Evolutionary conservation across 2,888 invertebrate species (phyloP).

Genomic region (Serrognathus titanus): DNA sequence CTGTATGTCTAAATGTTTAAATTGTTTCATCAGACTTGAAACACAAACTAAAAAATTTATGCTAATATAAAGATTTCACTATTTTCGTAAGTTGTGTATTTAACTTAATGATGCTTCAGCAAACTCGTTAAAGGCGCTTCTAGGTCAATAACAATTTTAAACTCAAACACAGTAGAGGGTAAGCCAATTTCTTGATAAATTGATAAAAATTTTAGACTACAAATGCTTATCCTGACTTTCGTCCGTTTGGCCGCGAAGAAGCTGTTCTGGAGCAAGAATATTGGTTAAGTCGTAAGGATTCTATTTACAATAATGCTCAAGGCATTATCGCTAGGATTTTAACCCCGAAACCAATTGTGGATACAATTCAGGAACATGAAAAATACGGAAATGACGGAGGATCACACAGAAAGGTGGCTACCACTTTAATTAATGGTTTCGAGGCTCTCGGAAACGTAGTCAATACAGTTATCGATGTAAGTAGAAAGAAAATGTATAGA

Average conservation of each 20-base stretch:
- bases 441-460: slow-evolving; percentile 54
- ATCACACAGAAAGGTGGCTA: slow-evolving; percentile 61
- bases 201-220: not conserved
- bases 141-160: too few species aligned
- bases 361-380: slow-evolving; percentile 71
- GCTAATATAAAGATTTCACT: too few species aligned
- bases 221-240: slow-evolving; percentile 12
- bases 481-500: slow-evolving; percentile 1
- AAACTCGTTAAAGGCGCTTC: too few species aligned
- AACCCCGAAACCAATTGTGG: slow-evolving; percentile 67
- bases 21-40: too few species aligned
- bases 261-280: slow-evolving; percentile 40
- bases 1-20: too few species aligned
- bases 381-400: slow-evolving; percentile 77
- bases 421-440: slow-evolving; percentile 63
- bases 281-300: slow-evolving; percentile 37
- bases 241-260: slow-evolving; percentile 34
- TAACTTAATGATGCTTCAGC: too few species aligned
- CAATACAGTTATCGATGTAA: slow-evolving; percentile 42
- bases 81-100: too few species aligned
- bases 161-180: too few species aligned
- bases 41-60: too few species aligned
- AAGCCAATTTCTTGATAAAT: too few species aligned
- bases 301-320: slow-evolving; percentile 40
- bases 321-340: slow-evolving; percentile 36